Percentiles rank a stretch among this genome's conserved stretches.
phyloP scores from a whole-genome alignment of 2,888 invertebrate species.

The Coelogynopora nodosa region DNA sequence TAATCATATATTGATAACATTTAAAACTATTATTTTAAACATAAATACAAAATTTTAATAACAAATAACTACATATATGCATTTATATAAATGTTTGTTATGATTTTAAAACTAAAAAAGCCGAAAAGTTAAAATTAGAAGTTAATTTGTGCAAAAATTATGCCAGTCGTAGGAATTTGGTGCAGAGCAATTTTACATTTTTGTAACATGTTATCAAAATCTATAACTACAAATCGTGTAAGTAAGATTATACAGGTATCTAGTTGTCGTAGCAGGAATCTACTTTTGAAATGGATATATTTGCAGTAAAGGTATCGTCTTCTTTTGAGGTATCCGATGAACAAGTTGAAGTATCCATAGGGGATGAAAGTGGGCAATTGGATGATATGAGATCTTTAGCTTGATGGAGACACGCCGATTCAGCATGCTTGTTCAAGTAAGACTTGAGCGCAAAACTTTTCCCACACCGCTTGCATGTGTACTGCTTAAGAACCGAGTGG shows the following conservation, averaged over 20 bases:
- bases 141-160: background rate
- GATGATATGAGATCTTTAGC: background rate
- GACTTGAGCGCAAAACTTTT: conserved; percentile 89
- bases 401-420: conserved; percentile 65
- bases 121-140: too few species aligned
- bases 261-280: background rate
- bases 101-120: too few species aligned
- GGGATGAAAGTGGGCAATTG: background rate
- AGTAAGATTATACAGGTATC: too few species aligned
- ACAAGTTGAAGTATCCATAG: background rate
- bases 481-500: conserved; percentile 83
- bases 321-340: background rate
- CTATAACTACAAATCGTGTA: too few species aligned
- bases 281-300: background rate
- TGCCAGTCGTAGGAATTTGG: background rate
- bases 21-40: too few species aligned
- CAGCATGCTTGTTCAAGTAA: conserved; percentile 88
- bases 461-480: conserved; percentile 78
- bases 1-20: too few species aligned
- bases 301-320: background rate
- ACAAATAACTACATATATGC: too few species aligned
- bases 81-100: too few species aligned
- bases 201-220: too few species aligned
- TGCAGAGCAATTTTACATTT: background rate
- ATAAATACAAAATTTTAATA: too few species aligned